phyloP scores from a whole-genome alignment of 2,797 vertebrate species.

The Crenuchus spilurus region DNA sequence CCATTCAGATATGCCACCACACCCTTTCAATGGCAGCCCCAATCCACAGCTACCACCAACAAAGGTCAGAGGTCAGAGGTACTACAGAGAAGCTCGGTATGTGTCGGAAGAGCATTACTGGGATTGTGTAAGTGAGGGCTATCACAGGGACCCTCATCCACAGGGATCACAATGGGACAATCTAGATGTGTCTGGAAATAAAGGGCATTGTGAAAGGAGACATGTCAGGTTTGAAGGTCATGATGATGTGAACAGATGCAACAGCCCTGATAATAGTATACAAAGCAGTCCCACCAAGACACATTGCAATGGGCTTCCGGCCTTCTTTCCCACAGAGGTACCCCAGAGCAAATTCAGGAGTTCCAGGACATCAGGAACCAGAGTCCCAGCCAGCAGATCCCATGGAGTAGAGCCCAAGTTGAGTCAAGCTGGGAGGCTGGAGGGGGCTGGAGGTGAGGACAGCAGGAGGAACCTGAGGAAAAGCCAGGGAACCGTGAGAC shows the following conservation, averaged over 20 bases:
- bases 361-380: conserved; percentile 57
- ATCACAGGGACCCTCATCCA: conserved; percentile 50
- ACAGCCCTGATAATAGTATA: conserved; percentile 55
- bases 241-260: conserved; percentile 63
- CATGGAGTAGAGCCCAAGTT: not conserved
- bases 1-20: conserved; percentile 53
- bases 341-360: conserved; percentile 69
- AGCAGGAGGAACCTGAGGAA: conserved; percentile 61
- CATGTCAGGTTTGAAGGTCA: conserved; percentile 48
- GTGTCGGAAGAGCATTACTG: conserved; percentile 38
- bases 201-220: conserved; percentile 65
- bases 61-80: conserved; percentile 74
- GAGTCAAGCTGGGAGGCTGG: not conserved
- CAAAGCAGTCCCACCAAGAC: conserved; percentile 63
- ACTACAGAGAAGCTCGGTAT: conserved; percentile 58
- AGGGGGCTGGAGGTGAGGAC: conserved; percentile 12
- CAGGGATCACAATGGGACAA: conserved; percentile 1
- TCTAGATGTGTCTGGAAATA: conserved; percentile 43
- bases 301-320: conserved; percentile 61
- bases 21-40: conserved; percentile 60
- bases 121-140: conserved; percentile 48
- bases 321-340: conserved; percentile 79
- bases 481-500: conserved; percentile 69
- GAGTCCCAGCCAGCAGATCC: not conserved
- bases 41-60: conserved; percentile 64